A percentile compares a stretch with the other conserved stretches of the same genome.
Evolutionary conservation across 2,797 vertebrate species (phyloP).

Genomic region (Alectoris magna): DNA sequence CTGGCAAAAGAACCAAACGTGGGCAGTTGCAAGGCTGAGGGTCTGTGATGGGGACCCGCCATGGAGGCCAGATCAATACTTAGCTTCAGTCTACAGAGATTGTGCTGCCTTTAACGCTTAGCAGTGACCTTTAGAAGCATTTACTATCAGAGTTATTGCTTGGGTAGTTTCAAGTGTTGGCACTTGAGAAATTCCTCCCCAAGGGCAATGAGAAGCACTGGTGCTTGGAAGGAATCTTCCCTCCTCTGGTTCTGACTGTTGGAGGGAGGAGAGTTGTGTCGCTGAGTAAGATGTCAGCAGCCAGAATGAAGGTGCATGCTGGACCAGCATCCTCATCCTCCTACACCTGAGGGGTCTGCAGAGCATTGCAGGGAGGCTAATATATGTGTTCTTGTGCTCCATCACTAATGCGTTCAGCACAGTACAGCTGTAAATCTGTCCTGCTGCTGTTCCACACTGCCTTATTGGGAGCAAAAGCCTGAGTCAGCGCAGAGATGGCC

Average conservation of each 20-base stretch:
- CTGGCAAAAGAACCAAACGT: constrained; percentile 35
- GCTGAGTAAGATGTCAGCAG: background rate
- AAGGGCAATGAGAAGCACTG: background rate
- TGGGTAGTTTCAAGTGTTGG: constrained; percentile 42
- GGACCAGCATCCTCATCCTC: background rate
- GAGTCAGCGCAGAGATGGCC: constrained; percentile 28
- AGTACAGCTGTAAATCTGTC: constrained; percentile 26
- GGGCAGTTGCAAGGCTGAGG: constrained; percentile 22
- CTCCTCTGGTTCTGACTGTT: background rate
- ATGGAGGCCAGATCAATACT: constrained; percentile 9
- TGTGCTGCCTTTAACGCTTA: constrained; percentile 12
- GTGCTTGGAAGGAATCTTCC: constrained; percentile 11
- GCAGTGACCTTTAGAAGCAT: constrained; percentile 4
- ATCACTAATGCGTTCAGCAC: background rate
- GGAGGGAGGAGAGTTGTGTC: background rate
- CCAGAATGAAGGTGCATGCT: rapidly evolving
- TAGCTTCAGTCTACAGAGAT: constrained; percentile 3
- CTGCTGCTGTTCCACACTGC: background rate
- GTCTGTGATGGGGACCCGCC: background rate
- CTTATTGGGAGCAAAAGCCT: constrained; percentile 14
- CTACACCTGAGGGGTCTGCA: background rate
- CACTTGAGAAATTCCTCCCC: constrained; percentile 32
- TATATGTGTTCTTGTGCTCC: background rate
- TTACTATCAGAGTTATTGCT: constrained; percentile 61
- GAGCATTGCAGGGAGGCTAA: background rate